phyloP scores from a whole-genome alignment of 2,888 invertebrate species.

The Leptinotarsa rubiginosa region DNA sequence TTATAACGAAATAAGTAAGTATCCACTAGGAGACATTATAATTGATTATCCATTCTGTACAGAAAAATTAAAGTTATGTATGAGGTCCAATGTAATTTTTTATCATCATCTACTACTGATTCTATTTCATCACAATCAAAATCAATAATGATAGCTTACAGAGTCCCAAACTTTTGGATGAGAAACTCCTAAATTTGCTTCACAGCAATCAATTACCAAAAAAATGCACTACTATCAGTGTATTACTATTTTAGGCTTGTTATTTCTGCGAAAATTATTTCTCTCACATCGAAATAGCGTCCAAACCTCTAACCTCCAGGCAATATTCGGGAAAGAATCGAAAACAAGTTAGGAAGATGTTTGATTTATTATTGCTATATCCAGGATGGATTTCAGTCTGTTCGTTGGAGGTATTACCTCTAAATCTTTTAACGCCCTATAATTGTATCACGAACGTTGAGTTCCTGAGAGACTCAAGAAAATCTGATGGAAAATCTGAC shows the following conservation, averaged over 20 bases:
- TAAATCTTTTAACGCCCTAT: constrained; percentile 54
- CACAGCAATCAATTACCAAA: no score
- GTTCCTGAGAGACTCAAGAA: constrained; percentile 44
- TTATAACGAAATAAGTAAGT: no score
- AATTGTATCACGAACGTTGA: constrained; percentile 54
- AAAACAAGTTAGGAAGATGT: constrained; percentile 34
- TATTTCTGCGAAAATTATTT: background rate
- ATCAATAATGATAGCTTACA: no score
- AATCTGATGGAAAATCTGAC: constrained; percentile 46
- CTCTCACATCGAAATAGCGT: background rate
- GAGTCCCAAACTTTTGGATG: no score
- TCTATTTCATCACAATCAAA: no score
- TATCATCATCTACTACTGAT: no score
- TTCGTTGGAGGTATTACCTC: constrained; percentile 45
- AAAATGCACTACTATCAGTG: background rate
- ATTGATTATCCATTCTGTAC: no score
- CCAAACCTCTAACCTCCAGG: background rate
- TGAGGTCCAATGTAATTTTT: no score
- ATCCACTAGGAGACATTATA: no score
- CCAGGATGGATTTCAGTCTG: constrained; percentile 40
- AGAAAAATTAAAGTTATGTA: no score
- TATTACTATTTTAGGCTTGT: background rate
- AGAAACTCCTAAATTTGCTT: no score
- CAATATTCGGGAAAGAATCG: constrained; percentile 21
- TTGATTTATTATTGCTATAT: constrained; percentile 46